Evolutionary conservation across 2,113 vertebrate species (phyloP).

Genomic region (Calyptommatus sinebrachiatus): DNA sequence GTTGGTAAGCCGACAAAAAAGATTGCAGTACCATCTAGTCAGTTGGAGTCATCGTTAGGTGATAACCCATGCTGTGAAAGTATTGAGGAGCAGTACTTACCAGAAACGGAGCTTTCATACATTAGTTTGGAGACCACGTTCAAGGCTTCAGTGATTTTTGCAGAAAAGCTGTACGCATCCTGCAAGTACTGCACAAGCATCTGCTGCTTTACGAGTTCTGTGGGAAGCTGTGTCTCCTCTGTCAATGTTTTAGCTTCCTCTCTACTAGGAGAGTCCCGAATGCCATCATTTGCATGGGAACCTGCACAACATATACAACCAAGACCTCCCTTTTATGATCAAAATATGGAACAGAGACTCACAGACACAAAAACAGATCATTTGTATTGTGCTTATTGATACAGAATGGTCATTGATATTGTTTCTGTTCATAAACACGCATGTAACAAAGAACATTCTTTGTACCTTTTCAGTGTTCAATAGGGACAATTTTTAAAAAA

Average conservation of each 20-base stretch:
- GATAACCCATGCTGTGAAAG: too few species aligned
- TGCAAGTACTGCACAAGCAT: conserved; percentile 93
- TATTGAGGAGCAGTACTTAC: conserved; percentile 61
- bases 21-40: too few species aligned
- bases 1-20: too few species aligned
- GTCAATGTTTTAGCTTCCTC: conserved; percentile 26
- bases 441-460: too few species aligned
- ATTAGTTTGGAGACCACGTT: conserved; percentile 86
- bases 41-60: too few species aligned
- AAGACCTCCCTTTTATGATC: too few species aligned
- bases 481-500: too few species aligned
- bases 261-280: conserved; percentile 3
- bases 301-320: conserved; percentile 24
- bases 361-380: too few species aligned
- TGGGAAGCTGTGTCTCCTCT: conserved; percentile 30
- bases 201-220: conserved; percentile 84
- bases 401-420: too few species aligned
- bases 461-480: too few species aligned
- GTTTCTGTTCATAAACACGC: too few species aligned
- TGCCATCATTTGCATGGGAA: conserved; percentile 30
- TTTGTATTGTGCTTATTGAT: too few species aligned
- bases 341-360: not conserved
- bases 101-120: conserved; percentile 87
- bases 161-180: conserved; percentile 86
- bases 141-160: conserved; percentile 87